phyloP scores from a whole-genome alignment of 23 tunicate species.

The Diplosoma virens region DNA sequence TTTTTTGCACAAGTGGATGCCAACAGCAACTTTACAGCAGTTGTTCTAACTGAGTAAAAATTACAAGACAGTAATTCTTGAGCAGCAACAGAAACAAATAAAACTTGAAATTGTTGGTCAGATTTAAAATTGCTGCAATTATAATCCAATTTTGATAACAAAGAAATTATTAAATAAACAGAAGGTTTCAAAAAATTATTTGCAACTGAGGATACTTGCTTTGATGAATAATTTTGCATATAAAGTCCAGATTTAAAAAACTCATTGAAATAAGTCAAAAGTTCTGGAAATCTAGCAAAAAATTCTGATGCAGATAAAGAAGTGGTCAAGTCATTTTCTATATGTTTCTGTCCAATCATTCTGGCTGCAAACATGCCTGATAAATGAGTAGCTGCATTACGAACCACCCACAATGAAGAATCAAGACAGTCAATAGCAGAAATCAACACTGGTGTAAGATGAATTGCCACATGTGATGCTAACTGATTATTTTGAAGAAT shows the following conservation, averaged over 20 bases:
- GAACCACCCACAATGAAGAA: slow-evolving; percentile 64
- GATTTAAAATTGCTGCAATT: too few relatives aligned
- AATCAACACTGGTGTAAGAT: slow-evolving; percentile 10
- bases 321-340: slow-evolving; percentile 33
- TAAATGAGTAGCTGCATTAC: slow-evolving; percentile 80
- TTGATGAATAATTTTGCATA: too few relatives aligned
- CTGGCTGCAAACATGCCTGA: slow-evolving; percentile 51
- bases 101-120: too few relatives aligned
- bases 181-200: neutral
- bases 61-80: too few relatives aligned
- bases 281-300: slow-evolving; percentile 55
- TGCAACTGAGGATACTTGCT: neutral
- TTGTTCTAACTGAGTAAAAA: too few relatives aligned
- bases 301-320: slow-evolving; percentile 66
- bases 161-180: slow-evolving; percentile 2
- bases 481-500: slow-evolving; percentile 47
- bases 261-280: neutral
- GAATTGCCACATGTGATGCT: slow-evolving; percentile 2
- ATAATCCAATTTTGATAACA: slow-evolving; percentile 4
- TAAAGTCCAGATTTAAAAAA: slow-evolving; percentile 6
- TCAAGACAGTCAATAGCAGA: slow-evolving; percentile 38
- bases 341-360: slow-evolving; percentile 86
- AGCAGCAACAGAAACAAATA: too few relatives aligned
- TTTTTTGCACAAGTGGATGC: too few relatives aligned
- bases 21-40: too few relatives aligned